Evolutionary conservation across 2,888 invertebrate genomes (phyloP).

Genomic region (Drosophila parthenogenetica): DNA sequence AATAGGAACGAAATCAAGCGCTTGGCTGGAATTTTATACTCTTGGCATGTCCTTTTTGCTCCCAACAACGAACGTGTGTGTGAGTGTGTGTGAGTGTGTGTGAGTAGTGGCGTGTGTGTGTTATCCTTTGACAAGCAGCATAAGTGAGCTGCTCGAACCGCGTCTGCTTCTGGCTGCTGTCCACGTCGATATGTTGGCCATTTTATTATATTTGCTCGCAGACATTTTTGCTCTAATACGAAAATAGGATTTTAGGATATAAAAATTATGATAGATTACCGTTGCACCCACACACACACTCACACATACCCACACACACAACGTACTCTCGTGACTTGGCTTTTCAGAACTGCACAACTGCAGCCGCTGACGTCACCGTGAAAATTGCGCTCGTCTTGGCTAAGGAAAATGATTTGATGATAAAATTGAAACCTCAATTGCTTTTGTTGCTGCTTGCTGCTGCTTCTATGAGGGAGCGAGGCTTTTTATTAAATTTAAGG

Average conservation of each 20-base stretch:
- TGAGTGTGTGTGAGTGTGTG: conserved; percentile 5
- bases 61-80: conserved; percentile 2
- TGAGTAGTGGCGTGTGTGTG: conserved; percentile 45
- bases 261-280: conserved; percentile 84
- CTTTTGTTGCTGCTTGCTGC: conserved; percentile 49
- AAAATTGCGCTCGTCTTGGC: conserved; percentile 67
- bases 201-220: conserved; percentile 82
- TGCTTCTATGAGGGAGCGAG: neutral
- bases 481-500: conserved; percentile 69
- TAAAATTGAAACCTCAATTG: conserved; percentile 77
- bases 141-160: conserved; percentile 58
- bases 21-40: conserved; percentile 79
- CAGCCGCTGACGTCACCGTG: conserved; percentile 51
- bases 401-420: conserved; percentile 73
- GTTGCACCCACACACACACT: conserved; percentile 51
- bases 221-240: conserved; percentile 82
- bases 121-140: conserved; percentile 75
- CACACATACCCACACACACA: neutral
- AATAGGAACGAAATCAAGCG: conserved; percentile 73
- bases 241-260: conserved; percentile 83
- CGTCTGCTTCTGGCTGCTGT: conserved; percentile 27
- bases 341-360: conserved; percentile 37
- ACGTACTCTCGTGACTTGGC: conserved; percentile 45
- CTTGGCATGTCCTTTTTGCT: conserved; percentile 53
- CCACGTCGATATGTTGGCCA: conserved; percentile 72